A percentile compares a stretch with the other conserved stretches of the same genome.
Evolutionary conservation across 2,888 invertebrate species (phyloP).

Genomic region (Callyntrura guangdongensis): DNA sequence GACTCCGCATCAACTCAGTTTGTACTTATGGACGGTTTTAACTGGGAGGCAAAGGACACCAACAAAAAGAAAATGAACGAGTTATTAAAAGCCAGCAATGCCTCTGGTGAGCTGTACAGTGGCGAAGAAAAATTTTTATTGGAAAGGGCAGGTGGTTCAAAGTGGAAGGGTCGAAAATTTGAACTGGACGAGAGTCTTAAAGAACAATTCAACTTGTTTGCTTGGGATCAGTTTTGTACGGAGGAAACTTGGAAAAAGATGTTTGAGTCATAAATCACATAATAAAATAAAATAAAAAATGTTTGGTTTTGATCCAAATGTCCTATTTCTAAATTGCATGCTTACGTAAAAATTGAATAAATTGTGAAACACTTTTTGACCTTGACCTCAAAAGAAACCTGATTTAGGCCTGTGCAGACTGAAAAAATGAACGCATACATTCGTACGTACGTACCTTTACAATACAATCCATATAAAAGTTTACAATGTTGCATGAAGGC

Average conservation of each 20-base stretch:
- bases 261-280: slow-evolving; percentile 51
- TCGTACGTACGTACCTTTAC: too few species aligned
- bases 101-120: slow-evolving; percentile 75
- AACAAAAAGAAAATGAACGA: slow-evolving; percentile 79
- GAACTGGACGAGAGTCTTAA: slow-evolving; percentile 65
- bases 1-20: slow-evolving; percentile 61
- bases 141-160: slow-evolving; percentile 67
- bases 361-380: background rate
- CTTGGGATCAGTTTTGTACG: slow-evolving; percentile 67
- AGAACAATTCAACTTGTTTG: slow-evolving; percentile 61
- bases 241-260: slow-evolving; percentile 72
- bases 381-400: too few species aligned
- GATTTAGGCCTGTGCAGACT: too few species aligned
- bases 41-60: slow-evolving; percentile 77
- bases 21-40: slow-evolving; percentile 69
- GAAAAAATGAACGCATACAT: too few species aligned
- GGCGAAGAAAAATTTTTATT: slow-evolving; percentile 73
- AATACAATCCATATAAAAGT: too few species aligned
- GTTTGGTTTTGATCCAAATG: too few species aligned
- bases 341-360: background rate
- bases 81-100: slow-evolving; percentile 59
- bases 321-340: slow-evolving; percentile 10
- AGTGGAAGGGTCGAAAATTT: slow-evolving; percentile 76
- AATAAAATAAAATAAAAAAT: background rate
- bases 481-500: too few species aligned